A percentile compares a stretch with the other conserved stretches of the same genome.
phyloP scores from a whole-genome alignment of 1,140 invertebrate genomes.

The Antheraea mylitta region DNA sequence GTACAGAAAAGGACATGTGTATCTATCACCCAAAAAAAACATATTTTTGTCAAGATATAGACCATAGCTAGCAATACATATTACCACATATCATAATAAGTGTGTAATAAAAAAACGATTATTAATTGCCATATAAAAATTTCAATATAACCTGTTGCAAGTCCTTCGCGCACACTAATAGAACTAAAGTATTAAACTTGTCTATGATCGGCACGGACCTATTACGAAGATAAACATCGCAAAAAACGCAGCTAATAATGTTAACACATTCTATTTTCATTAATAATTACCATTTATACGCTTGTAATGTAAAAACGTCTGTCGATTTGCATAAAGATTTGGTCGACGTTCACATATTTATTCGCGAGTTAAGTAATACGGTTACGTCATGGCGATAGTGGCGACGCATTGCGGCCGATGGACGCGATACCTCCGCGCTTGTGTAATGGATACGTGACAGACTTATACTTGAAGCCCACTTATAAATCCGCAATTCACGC shows the following conservation, averaged over 20 bases:
- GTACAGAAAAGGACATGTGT: too few species aligned
- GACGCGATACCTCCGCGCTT: not conserved
- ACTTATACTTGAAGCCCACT: not conserved
- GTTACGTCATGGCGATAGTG: not conserved
- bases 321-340: not conserved
- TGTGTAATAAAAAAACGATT: too few species aligned
- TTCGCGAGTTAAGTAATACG: not conserved
- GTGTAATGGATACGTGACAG: not conserved
- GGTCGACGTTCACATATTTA: not conserved
- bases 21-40: too few species aligned
- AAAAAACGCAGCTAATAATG: not conserved
- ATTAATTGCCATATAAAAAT: too few species aligned
- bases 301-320: not conserved
- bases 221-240: too few species aligned
- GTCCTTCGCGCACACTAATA: too few species aligned
- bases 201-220: too few species aligned
- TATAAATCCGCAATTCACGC: not conserved
- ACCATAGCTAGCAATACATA: too few species aligned
- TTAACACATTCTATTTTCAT: not conserved
- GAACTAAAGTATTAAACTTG: too few species aligned
- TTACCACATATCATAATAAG: too few species aligned
- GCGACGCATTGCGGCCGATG: not conserved
- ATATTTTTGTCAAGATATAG: too few species aligned
- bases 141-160: too few species aligned
- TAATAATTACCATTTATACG: slow-evolving; percentile 1